These are phyloP conservation scores for Aphaenogaster floridana DNA, from an alignment of 1,140 invertebrate genomes.

Conservation along the genomic window DNA sequence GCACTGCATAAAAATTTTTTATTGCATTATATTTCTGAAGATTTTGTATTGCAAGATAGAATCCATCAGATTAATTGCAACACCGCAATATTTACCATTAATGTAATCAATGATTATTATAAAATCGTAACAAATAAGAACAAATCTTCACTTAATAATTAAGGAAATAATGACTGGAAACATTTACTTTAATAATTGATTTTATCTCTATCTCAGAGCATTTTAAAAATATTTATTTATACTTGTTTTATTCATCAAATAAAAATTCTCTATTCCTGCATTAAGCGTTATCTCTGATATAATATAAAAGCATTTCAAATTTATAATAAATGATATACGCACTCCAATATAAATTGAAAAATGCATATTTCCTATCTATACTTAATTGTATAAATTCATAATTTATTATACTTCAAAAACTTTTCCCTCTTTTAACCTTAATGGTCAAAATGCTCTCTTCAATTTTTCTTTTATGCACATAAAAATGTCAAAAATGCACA, in stretches of 20 bases:
- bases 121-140: background rate
- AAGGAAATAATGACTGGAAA: background rate
- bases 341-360: background rate
- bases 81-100: background rate
- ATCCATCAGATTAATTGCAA: background rate
- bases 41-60: background rate
- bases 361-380: background rate
- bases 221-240: background rate
- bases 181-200: slow-evolving; percentile 5
- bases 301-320: background rate
- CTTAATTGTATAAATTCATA: background rate
- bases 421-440: background rate
- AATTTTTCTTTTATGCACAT: background rate
- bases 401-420: background rate
- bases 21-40: background rate
- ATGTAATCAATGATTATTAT: slow-evolving; percentile 2
- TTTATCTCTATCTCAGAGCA: background rate
- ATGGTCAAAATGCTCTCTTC: background rate
- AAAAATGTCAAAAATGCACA: background rate
- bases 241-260: background rate
- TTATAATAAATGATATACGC: background rate
- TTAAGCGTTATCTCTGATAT: background rate
- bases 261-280: background rate
- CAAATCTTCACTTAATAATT: background rate
- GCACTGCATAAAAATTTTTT: slow-evolving; percentile 10